Conservation (phyloP, 1,140 invertebrate genomes). For the Nasonia vitripennis region DNA sequence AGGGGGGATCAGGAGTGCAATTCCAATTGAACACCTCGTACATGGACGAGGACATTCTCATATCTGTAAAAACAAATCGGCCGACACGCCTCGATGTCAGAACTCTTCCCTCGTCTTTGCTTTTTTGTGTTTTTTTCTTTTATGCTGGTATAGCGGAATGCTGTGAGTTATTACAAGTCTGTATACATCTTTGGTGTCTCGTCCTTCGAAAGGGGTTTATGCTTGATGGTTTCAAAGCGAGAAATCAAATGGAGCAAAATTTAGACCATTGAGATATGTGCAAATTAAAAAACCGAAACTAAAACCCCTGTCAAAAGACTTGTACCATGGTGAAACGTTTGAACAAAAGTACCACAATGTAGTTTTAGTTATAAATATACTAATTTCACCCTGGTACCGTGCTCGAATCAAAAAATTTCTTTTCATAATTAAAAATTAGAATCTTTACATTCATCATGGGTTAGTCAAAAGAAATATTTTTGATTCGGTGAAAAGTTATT, state of each 20-base stretch:
- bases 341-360: neutral
- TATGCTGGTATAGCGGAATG: neutral
- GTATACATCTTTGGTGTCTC: neutral
- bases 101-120: neutral
- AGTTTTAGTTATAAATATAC: too few relatives aligned
- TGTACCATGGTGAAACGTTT: neutral
- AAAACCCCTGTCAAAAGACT: neutral
- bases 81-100: constrained; percentile 16
- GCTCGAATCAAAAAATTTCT: neutral
- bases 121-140: neutral
- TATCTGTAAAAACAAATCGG: constrained; percentile 77
- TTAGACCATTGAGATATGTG: too few relatives aligned
- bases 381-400: neutral
- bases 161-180: neutral
- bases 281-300: too few relatives aligned
- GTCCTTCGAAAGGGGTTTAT: neutral
- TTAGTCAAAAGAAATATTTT: constrained; percentile 1
- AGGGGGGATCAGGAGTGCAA: constrained; percentile 72
- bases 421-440: neutral
- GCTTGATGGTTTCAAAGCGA: too few relatives aligned
- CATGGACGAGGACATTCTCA: constrained; percentile 83
- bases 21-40: constrained; percentile 86
- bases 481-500: neutral
- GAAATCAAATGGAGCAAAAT: too few relatives aligned
- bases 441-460: too few relatives aligned